Evolutionary conservation across 2,113 vertebrate genomes (phyloP), one percentile per base, ranked within the genome.

Genomic region (Nesogale talazaci): DNA sequence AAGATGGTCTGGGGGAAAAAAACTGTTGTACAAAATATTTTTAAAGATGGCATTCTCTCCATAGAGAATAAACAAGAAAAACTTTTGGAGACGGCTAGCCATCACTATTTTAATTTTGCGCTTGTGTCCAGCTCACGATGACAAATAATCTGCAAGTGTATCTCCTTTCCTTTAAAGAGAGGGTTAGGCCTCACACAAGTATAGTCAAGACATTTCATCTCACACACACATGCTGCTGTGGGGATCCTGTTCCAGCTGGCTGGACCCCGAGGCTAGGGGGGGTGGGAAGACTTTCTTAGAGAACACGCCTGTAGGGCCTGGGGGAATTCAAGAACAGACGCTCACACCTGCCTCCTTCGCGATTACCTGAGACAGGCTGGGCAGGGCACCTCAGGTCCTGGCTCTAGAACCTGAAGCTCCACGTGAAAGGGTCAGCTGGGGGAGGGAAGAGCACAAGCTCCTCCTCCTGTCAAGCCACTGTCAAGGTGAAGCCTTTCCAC

Each of bases 131-230:
- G 95, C 94, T 94, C 96, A 96, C 92, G 96, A 97, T 98, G 97
- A 98, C 97, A 98, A 96, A 97, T 98, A 97, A 96, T 98, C 96
- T 98, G 98, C 98, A 98, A 98, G 97, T 98, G 97, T 96, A 97
- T 96, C 97, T 94, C 83, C 76, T 95, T 90, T 86, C 82, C 38
- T 86, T 97, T 98, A 98, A 98, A 98, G 98, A 98, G 98, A 98
- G 97, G 97, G 97, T 97, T 96, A 97, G 97, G 92, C 96, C 97
- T 97, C 95, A 96, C 98, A 96, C 89, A 85, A 95, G 95, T 89
- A 97, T 94, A 96, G 94, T 94, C 93, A 93, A 92, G 97, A 97
- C 87, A 92, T 63, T 89, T 79, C 27, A 80, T 92, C 91, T 96
- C 95, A 94, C 89, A 88, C 81, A 76, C 57, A 65, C 82, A 89